Conservation (phyloP, 1,140 invertebrate species). For the Neodiprion pinetum region DNA sequence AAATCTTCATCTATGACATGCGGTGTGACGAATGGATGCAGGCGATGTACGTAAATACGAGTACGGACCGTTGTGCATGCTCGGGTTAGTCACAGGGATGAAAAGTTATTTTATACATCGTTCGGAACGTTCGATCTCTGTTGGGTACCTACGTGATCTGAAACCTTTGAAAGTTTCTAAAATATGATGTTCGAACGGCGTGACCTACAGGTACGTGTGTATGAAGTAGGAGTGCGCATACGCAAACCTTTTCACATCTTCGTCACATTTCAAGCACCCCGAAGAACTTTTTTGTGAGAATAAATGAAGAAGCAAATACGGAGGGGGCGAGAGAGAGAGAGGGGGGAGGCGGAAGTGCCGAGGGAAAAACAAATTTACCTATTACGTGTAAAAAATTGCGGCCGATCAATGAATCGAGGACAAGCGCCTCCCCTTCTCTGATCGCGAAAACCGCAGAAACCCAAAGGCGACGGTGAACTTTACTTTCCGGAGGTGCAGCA, state of each 20-base stretch:
- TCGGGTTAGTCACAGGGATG: neutral
- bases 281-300: neutral
- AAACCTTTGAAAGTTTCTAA: conserved; percentile 3
- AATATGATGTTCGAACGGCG: neutral
- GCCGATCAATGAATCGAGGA: neutral
- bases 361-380: too few relatives aligned
- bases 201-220: neutral
- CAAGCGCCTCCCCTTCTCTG: too few relatives aligned
- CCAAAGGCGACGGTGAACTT: neutral
- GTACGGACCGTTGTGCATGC: neutral
- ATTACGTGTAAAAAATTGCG: neutral
- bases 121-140: neutral
- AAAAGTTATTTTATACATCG: neutral
- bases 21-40: neutral
- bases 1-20: too few relatives aligned
- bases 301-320: neutral
- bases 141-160: neutral
- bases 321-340: neutral
- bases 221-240: neutral
- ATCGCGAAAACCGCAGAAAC: too few relatives aligned
- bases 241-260: neutral
- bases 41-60: neutral
- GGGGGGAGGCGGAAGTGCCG: too few relatives aligned
- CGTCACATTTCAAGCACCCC: neutral
- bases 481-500: neutral